Conservation (phyloP, 2,888 invertebrate species). For the Leuctra nigra region DNA sequence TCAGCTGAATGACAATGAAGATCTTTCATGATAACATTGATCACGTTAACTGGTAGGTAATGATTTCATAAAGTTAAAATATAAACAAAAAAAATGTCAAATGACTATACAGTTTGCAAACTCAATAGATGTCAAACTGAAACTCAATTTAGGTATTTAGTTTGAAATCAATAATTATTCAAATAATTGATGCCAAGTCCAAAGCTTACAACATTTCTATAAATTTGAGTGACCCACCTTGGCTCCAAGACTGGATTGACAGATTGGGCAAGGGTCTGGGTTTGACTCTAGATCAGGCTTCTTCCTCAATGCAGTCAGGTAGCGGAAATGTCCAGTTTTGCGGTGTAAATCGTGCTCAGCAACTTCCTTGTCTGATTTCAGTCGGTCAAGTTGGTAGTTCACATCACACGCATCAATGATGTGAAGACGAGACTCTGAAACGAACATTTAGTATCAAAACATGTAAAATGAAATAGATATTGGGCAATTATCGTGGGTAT, state of each 20-base stretch:
- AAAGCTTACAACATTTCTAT: too few relatives aligned
- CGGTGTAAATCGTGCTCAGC: conserved; percentile 39
- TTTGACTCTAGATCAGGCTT: conserved; percentile 42
- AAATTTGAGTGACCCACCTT: conserved; percentile 44
- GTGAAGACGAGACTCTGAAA: conserved; percentile 30
- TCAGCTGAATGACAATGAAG: too few relatives aligned
- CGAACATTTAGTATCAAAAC: not conserved
- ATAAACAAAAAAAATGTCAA: too few relatives aligned
- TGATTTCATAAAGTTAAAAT: too few relatives aligned
- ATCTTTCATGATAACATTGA: too few relatives aligned
- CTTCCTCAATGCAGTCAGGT: conserved; percentile 54
- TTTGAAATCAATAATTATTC: too few relatives aligned
- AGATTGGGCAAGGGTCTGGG: conserved; percentile 65
- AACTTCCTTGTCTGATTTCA: not conserved
- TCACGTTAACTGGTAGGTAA: too few relatives aligned
- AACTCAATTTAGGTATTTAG: too few relatives aligned
- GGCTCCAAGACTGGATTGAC: conserved; percentile 50
- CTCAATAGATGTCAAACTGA: too few relatives aligned
- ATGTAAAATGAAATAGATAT: conserved; percentile 9
- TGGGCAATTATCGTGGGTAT: too few relatives aligned
- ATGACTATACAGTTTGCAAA: too few relatives aligned
- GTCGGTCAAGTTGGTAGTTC: not conserved
- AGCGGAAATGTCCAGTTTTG: conserved; percentile 55
- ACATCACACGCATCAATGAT: not conserved
- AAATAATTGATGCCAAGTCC: too few relatives aligned